Percentiles rank a stretch among this genome's conserved stretches.
Conservation (phyloP, 1,140 invertebrate genomes). For the Lutraria rhynchaena region DNA sequence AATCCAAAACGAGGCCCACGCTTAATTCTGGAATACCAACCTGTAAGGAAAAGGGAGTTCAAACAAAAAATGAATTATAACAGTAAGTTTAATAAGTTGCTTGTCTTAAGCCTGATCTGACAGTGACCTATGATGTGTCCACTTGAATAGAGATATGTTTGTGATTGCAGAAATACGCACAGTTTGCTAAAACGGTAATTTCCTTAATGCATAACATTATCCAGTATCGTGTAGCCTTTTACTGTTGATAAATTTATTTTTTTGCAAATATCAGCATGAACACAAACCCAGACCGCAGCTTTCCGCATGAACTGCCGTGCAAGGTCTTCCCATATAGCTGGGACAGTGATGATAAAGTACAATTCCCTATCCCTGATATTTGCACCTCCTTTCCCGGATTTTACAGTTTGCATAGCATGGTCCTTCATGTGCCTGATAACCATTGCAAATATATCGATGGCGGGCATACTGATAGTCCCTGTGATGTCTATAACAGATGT, state of each 20-base stretch:
- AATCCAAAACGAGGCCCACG: not conserved
- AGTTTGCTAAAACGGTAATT: not conserved
- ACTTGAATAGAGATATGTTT: not conserved
- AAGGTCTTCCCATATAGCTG: conserved; percentile 28
- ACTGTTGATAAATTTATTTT: no score
- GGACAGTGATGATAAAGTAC: conserved; percentile 17
- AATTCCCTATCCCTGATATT: not conserved
- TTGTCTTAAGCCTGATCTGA: no score
- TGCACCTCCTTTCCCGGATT: not conserved
- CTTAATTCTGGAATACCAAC: not conserved
- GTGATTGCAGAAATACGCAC: not conserved
- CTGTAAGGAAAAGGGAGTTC: not conserved
- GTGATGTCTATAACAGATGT: not conserved
- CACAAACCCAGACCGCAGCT: conserved; percentile 4
- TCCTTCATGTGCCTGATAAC: conserved; percentile 14
- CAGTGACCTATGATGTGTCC: not conserved
- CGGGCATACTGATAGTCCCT: no score
- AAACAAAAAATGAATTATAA: no score
- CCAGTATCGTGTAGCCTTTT: not conserved
- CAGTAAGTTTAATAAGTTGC: no score
- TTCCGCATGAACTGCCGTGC: conserved; percentile 13
- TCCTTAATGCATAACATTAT: not conserved
- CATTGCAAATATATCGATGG: no score
- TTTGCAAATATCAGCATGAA: not conserved
- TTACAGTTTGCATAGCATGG: not conserved